A percentile compares a stretch with the other conserved stretches of the same genome.
These are phyloP conservation scores for Silvanus unidentatus DNA, from an alignment of 2,888 invertebrate species.

Conservation along the genomic window DNA sequence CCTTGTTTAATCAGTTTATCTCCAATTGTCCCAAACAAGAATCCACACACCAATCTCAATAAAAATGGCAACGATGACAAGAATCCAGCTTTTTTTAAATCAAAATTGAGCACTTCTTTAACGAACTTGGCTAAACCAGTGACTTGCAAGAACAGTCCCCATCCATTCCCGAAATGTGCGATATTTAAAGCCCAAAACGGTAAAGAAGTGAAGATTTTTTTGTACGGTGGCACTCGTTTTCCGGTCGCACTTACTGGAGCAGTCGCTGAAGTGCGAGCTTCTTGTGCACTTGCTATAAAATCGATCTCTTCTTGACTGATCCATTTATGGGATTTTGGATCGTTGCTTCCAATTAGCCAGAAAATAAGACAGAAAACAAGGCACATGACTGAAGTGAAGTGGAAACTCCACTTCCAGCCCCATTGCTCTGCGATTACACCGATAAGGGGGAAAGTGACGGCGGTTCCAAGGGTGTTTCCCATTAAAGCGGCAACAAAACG, in stretches of 20 bases:
- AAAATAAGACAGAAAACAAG: conserved; percentile 54
- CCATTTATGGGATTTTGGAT: conserved; percentile 57
- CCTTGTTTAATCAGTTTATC: conserved; percentile 25
- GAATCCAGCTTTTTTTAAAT: conserved; percentile 28
- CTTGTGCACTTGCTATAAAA: conserved; percentile 47
- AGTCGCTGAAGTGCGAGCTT: conserved; percentile 16
- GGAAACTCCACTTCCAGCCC: conserved; percentile 66
- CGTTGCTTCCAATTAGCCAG: conserved; percentile 59
- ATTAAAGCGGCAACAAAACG: conserved; percentile 66
- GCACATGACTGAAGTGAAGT: conserved; percentile 55
- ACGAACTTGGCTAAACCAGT: conserved; percentile 27
- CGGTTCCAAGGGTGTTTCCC: conserved; percentile 68
- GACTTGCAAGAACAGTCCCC: conserved; percentile 25
- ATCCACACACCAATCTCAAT: conserved; percentile 26
- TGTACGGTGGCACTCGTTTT: conserved; percentile 26
- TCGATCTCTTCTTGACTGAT: conserved; percentile 58
- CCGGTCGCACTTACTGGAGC: conserved; percentile 9
- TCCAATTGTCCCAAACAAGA: conserved; percentile 26
- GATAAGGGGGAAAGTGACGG: conserved; percentile 62
- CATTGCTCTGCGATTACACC: conserved; percentile 57
- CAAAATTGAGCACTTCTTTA: conserved; percentile 25
- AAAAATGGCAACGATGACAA: conserved; percentile 31
- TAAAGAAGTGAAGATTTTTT: conserved; percentile 19
- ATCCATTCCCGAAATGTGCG: conserved; percentile 29
- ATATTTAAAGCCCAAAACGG: conserved; percentile 26